phyloP scores from a whole-genome alignment of 2,888 invertebrate species.

The Lacanobia oleracea region DNA sequence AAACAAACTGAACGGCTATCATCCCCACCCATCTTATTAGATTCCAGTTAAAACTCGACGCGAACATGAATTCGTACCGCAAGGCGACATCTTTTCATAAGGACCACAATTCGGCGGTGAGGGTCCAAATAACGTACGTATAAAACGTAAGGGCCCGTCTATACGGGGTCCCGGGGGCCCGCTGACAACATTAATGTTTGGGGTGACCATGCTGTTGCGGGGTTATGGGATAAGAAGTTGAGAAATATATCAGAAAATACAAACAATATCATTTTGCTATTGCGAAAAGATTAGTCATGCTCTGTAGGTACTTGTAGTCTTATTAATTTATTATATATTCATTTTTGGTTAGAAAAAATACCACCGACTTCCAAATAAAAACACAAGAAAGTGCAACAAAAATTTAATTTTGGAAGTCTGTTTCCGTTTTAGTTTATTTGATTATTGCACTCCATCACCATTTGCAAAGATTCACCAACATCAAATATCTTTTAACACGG shows the following conservation, averaged over 20 bases:
- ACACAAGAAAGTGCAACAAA: too few species aligned
- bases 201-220: conserved; percentile 23
- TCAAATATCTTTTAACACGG: too few species aligned
- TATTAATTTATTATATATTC: too few species aligned
- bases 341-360: too few species aligned
- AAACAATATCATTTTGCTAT: neutral
- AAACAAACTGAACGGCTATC: conserved; percentile 28
- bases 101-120: conserved; percentile 56
- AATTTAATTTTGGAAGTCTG: too few species aligned
- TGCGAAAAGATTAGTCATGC: neutral
- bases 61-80: conserved; percentile 52
- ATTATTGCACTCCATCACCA: too few species aligned
- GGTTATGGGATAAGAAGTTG: neutral
- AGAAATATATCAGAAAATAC: neutral
- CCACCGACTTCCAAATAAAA: too few species aligned
- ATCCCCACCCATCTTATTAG: conserved; percentile 51
- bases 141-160: conserved; percentile 67
- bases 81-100: conserved; percentile 66
- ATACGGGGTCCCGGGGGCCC: conserved; percentile 57
- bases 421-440: too few species aligned
- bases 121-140: conserved; percentile 64
- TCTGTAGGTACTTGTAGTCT: too few species aligned
- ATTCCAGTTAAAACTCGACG: conserved; percentile 55
- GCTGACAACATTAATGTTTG: conserved; percentile 67
- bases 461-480: too few species aligned